A percentile compares a stretch with the other conserved stretches of the same genome.
Evolutionary conservation across 2,888 invertebrate genomes (phyloP).

Genomic region (Epinotia brunnichana): DNA sequence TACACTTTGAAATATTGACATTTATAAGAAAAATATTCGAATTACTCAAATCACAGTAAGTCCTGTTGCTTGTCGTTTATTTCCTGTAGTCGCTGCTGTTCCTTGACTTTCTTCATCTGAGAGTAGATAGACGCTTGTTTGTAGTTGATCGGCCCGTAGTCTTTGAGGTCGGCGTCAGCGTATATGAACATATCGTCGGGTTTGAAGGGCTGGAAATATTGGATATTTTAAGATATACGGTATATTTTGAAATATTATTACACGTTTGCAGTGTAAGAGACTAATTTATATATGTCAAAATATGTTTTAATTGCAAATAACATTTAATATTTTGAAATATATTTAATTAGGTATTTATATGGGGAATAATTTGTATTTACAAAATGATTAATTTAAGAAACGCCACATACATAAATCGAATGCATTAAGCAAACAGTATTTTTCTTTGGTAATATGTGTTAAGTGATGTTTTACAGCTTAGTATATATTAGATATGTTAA

Average conservation of each 20-base stretch:
- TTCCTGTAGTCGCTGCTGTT: conserved; percentile 78
- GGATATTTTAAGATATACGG: conserved; percentile 42
- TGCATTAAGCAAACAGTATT: conserved; percentile 2
- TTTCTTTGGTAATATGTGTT: conserved; percentile 46
- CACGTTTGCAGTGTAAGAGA: background rate
- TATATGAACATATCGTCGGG: conserved; percentile 92
- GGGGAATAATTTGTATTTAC: background rate
- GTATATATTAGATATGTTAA: conserved; percentile 1
- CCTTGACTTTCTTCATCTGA: conserved; percentile 87
- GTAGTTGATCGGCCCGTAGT: conserved; percentile 96
- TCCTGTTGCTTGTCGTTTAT: conserved; percentile 74
- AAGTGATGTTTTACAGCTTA: conserved; percentile 44
- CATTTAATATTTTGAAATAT: no score
- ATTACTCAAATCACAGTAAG: conserved; percentile 61
- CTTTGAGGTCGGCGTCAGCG: conserved; percentile 94
- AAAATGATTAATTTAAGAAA: no score
- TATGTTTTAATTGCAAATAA: background rate
- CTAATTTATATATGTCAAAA: background rate
- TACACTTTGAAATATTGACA: background rate
- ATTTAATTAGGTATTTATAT: background rate
- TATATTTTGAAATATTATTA: conserved; percentile 15
- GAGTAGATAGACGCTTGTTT: conserved; percentile 94
- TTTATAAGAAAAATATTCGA: conserved; percentile 12
- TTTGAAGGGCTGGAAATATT: conserved; percentile 88
- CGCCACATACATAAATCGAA: conserved; percentile 12